Evolutionary conservation across 2,888 invertebrate species (phyloP), one percentile per base, ranked within the genome.

Genomic region (Andrena chrysosceles): DNA sequence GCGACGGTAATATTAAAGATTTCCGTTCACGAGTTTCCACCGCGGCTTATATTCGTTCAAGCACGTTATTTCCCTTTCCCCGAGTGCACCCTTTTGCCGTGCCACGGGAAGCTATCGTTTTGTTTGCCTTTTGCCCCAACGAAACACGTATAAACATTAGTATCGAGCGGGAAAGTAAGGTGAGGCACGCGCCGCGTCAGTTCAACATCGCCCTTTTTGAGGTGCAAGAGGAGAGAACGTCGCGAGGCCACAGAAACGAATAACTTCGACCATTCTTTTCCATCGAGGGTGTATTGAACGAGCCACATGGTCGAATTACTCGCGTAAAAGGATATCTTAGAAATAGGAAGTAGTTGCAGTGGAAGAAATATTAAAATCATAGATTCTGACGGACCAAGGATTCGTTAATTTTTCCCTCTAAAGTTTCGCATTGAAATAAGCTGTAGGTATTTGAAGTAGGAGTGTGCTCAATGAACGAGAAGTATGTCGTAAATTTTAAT

Each of bases 141-240:
- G 48, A 83, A 72, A 85, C 81, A 83, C 83, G 87, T 89, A 85
- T 85, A 88, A 88, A 88, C 88, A 88, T 89, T 87, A 81, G 82
- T 85, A 83, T 88, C 88, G 69, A 66, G 60, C 75, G 29, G 62
- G 56, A 68, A 73, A 68, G 52, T 29, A 71, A 84, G 75, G 71
- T 31, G 74, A 62, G 60, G 66, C 70, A 81, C 74, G 74, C 73
- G 64, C 62, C 62, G 2, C 16, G 60, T 16, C 42, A 52, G 52
- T 35, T 74, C 68, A 81, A 69, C 73, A 35, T 54, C 29, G 70
- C 26, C 23, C 8, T 70, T 23, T 31, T 29, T 13, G 29, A 71
- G 70, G 54, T 54, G 31, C 23, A 56, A 4, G 48, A 33, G 20
- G 20, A 29, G 6, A 13, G 13, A 60, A 42, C 59, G 29, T 49